These are phyloP conservation scores for Hemibagrus wyckioides DNA, from an alignment of 2,113 vertebrate species.

Conservation along the genomic window DNA sequence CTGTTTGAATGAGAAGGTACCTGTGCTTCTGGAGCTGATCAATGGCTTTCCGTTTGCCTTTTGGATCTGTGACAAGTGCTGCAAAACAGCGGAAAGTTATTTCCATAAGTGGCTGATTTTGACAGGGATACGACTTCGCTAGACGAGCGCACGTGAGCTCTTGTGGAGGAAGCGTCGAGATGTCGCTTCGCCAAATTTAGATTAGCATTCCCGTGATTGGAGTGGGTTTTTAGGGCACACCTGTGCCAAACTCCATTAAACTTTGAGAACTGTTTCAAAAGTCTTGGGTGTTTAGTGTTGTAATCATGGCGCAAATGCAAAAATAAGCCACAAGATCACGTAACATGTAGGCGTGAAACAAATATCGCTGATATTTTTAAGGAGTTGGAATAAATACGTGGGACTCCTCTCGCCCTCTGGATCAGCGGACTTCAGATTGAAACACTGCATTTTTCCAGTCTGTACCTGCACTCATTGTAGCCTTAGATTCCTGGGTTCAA, in stretches of 20 bases:
- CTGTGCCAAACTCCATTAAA: slow-evolving; percentile 15
- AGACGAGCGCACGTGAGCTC: slow-evolving; percentile 13
- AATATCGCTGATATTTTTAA: neutral
- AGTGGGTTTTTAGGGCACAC: slow-evolving; percentile 29
- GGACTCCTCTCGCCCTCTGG: neutral
- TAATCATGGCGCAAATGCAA: neutral
- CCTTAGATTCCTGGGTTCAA: neutral
- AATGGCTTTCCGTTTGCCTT: slow-evolving; percentile 15
- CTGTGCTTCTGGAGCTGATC: slow-evolving; percentile 17
- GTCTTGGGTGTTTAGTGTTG: neutral
- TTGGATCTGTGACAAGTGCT: slow-evolving; percentile 26
- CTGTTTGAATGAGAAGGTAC: slow-evolving; percentile 9
- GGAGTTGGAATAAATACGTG: neutral
- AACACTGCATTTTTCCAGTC: neutral
- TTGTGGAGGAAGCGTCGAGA: neutral
- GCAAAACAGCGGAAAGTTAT: slow-evolving; percentile 4
- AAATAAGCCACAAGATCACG: neutral
- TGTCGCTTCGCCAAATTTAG: neutral
- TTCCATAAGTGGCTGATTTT: slow-evolving; percentile 27
- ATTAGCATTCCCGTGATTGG: neutral
- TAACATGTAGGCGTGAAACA: neutral
- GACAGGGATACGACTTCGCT: slow-evolving; percentile 2
- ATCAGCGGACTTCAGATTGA: neutral
- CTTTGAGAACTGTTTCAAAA: neutral
- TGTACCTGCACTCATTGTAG: neutral